A percentile compares a stretch with the other conserved stretches of the same genome.
These are phyloP conservation scores for Trachelus iudaicus DNA, from an alignment of 2,888 invertebrate genomes.

Conservation along the genomic window DNA sequence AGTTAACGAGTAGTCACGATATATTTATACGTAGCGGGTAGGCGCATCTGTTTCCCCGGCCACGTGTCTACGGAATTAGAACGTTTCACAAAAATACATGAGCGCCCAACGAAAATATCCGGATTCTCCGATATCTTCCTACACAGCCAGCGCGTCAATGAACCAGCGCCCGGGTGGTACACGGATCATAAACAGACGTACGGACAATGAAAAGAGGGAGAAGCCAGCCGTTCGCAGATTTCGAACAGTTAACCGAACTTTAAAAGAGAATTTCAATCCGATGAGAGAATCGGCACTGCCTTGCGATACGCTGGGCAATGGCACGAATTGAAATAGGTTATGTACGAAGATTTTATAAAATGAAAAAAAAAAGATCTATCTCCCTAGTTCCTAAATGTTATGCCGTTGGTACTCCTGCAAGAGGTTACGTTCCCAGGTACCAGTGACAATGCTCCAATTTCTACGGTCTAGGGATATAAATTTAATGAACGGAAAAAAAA, in stretches of 20 bases:
- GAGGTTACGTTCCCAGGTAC: not conserved
- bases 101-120: slow-evolving; percentile 3
- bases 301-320: not conserved
- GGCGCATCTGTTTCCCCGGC: slow-evolving; percentile 56
- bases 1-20: slow-evolving; percentile 40
- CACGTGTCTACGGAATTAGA: slow-evolving; percentile 58
- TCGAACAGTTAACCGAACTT: not conserved
- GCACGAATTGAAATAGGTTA: not conserved
- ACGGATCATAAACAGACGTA: not conserved
- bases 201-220: not conserved
- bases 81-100: slow-evolving; percentile 40
- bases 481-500: too few relatives aligned
- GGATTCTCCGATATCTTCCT: slow-evolving; percentile 10
- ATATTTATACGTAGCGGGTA: slow-evolving; percentile 48
- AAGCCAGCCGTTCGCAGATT: too few relatives aligned
- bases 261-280: not conserved
- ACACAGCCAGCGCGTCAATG: not conserved
- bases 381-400: fast-evolving
- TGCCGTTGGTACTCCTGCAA: not conserved
- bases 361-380: not conserved
- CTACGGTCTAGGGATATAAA: too few relatives aligned
- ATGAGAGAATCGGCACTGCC: not conserved
- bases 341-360: not conserved
- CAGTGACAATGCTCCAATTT: too few relatives aligned
- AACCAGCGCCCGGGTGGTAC: not conserved